Base-by-base conservation (phyloP, 2,888 invertebrate genomes). In the Rhamphomyia laevipes region DNA sequence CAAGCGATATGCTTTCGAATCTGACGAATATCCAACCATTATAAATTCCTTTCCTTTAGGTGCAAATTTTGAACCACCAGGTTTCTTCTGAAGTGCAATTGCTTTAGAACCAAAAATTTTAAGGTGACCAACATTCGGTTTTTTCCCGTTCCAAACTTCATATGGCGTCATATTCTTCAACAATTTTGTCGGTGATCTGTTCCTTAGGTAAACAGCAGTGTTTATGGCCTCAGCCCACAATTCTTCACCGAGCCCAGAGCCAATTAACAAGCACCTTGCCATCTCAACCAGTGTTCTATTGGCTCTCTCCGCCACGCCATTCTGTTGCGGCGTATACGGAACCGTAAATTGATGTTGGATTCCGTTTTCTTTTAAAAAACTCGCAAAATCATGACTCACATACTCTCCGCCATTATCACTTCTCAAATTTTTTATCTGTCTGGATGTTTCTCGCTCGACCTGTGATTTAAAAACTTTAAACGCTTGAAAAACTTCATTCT, bases 191-290 rank as follows among this genome's bases (percentile, higher is more conserved):
- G 33, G 31, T 4, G 31, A 44, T 12, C 44, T 13, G 23, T 44
- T 44, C n/a, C 44, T n/a, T 5, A 44, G 31, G 18, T 43, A 43
- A 6, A 13, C 23, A 27, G 42, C 23, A 37, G 47, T 49, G 1
- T 35, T 46, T 11, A 30, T 30, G 13, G 44, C 48, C 1, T 47
- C 47, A 11, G 30, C 54, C 18, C 55, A 56, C 15, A 53, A 45
- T 15, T 51, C 16, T 33, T 42, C 61, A 59, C 6, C 55, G 7
- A 58, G 30, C 9, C 46, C 46, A 15, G 53, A 44, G 13, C 56
- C 44, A 1, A 49, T 27, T 21, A 63, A 21, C 53, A 62, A 56
- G 10, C 54, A 48, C 23, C 59, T 51, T 5, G 58, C 57, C 18
- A 49, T 47, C 18, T 59, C 56, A 18, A 57, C 15, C 10, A 11